phyloP scores from a whole-genome alignment of 2,888 invertebrate species.

The Holacanthella duospinosa region DNA sequence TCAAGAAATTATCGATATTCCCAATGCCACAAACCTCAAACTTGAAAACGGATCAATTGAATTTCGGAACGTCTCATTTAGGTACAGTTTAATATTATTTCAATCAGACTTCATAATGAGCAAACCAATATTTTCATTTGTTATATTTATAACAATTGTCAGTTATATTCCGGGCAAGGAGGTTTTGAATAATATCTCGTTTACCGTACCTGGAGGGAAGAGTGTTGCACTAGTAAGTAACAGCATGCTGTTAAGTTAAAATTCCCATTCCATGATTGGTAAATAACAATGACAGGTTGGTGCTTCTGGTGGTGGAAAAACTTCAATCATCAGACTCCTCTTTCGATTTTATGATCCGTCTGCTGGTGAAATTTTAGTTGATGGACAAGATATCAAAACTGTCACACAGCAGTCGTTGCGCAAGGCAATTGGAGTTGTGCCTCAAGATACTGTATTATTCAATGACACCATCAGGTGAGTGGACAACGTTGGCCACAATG shows the following conservation, averaged over 20 bases:
- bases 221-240: conserved; percentile 63
- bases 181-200: conserved; percentile 66
- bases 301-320: conserved; percentile 85
- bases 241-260: too few relatives aligned
- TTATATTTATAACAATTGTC: conserved; percentile 77
- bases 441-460: conserved; percentile 92
- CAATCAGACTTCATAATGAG: too few relatives aligned
- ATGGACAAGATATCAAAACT: conserved; percentile 76
- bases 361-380: conserved; percentile 72
- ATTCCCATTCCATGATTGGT: background rate
- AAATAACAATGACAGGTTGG: too few relatives aligned
- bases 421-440: conserved; percentile 80
- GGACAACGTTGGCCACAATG: too few relatives aligned
- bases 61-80: conserved; percentile 81
- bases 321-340: conserved; percentile 84
- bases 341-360: conserved; percentile 95
- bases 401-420: conserved; percentile 77
- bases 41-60: conserved; percentile 63
- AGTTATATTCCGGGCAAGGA: conserved; percentile 69
- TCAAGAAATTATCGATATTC: conserved; percentile 73
- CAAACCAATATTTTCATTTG: background rate
- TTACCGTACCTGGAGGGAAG: conserved; percentile 68
- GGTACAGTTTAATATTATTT: too few relatives aligned
- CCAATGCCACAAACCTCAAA: conserved; percentile 61
- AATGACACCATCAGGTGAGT: conserved; percentile 73